Conservation (phyloP, 2,888 invertebrate genomes). For the Dicranocentrus wangi region DNA sequence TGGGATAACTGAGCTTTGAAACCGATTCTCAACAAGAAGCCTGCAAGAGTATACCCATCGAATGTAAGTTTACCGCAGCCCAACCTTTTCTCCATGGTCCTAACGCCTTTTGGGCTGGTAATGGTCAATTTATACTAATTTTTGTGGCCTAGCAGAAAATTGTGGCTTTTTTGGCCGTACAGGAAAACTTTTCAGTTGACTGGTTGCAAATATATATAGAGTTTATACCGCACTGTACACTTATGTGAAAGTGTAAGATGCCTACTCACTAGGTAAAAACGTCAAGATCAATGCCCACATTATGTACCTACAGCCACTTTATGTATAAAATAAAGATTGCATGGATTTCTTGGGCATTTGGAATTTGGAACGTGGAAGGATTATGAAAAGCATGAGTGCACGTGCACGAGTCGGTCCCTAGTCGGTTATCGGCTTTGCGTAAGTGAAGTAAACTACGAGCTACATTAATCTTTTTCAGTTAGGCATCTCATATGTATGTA, state of each 20-base stretch:
- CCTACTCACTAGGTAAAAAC: background rate
- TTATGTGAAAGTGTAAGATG: background rate
- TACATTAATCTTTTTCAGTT: background rate
- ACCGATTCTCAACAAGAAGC: too few species aligned
- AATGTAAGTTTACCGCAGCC: too few species aligned
- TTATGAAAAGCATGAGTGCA: background rate
- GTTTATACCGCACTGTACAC: too few species aligned
- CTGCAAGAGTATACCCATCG: too few species aligned
- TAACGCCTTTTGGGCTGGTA: conserved; percentile 26
- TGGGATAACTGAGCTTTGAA: too few species aligned
- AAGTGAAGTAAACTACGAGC: background rate
- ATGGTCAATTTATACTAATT: conserved; percentile 33
- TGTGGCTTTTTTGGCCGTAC: conserved; percentile 10
- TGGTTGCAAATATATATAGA: too few species aligned
- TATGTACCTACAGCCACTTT: too few species aligned
- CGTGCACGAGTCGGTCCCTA: background rate
- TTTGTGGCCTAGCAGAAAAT: background rate
- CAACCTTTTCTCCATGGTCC: too few species aligned
- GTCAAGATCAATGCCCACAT: background rate
- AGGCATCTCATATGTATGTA: too few species aligned
- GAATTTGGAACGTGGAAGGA: background rate
- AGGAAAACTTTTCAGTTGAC: background rate
- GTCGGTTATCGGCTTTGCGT: background rate
- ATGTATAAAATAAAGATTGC: too few species aligned
- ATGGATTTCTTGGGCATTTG: too few species aligned